phyloP scores from a whole-genome alignment of 1,140 invertebrate genomes.

The Drosophila orena region DNA sequence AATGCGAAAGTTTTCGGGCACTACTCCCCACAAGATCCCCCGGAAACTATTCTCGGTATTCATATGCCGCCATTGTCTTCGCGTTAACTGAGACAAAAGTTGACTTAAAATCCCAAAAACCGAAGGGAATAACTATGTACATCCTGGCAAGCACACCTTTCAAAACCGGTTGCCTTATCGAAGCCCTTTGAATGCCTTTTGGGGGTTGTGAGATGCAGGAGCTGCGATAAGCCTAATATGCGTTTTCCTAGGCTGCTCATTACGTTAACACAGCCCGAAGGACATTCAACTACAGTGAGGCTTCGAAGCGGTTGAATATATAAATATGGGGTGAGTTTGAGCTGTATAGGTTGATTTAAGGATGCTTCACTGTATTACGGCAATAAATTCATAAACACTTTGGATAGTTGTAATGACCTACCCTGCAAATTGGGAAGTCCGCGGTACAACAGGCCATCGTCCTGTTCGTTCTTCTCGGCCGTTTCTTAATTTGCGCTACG shows the following conservation, averaged over 20 bases:
- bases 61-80: conserved; percentile 59
- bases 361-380: neutral
- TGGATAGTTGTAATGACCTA: conserved; percentile 69
- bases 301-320: neutral
- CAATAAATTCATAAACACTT: conserved; percentile 84
- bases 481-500: conserved; percentile 73
- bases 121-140: conserved; percentile 29
- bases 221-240: conserved; percentile 72
- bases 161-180: conserved; percentile 67
- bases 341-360: too few relatives aligned
- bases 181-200: conserved; percentile 66
- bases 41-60: conserved; percentile 11
- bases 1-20: conserved; percentile 67
- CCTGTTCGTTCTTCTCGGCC: conserved; percentile 24
- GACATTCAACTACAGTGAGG: conserved; percentile 23
- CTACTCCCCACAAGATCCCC: conserved; percentile 47
- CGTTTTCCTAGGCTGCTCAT: conserved; percentile 76
- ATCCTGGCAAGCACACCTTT: conserved; percentile 18
- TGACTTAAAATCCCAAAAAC: conserved; percentile 67
- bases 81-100: conserved; percentile 64
- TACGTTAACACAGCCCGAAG: conserved; percentile 35
- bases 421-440: conserved; percentile 17
- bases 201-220: conserved; percentile 69
- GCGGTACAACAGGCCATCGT: conserved; percentile 69
- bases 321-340: neutral